phyloP scores from a whole-genome alignment of 2,888 invertebrate genomes.

The Cataglyphis albicans region DNA sequence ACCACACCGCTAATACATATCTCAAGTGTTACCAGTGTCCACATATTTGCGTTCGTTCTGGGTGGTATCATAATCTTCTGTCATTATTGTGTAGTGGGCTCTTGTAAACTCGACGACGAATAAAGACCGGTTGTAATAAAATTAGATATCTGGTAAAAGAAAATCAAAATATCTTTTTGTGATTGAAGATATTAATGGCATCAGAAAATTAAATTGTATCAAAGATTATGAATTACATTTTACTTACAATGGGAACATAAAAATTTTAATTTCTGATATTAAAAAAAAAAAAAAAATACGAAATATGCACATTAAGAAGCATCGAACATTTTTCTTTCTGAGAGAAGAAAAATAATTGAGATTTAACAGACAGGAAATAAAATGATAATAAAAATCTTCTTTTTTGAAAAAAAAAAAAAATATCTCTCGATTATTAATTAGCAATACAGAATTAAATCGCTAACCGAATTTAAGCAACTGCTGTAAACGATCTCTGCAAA shows the following conservation, averaged over 20 bases:
- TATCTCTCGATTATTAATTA: background rate
- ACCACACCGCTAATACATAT: conserved; percentile 47
- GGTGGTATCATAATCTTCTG: conserved; percentile 17
- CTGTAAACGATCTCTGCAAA: background rate
- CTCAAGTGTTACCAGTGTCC: conserved; percentile 54
- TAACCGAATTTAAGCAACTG: background rate
- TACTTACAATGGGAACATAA: background rate
- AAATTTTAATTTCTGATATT: background rate
- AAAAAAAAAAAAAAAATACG: background rate
- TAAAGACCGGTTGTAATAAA: background rate
- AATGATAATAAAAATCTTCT: background rate
- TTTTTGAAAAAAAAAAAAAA: background rate
- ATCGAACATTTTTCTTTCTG: background rate
- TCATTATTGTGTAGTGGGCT: background rate
- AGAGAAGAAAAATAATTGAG: background rate
- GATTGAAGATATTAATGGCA: background rate
- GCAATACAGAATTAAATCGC: background rate
- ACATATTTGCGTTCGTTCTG: conserved; percentile 29
- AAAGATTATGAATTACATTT: background rate
- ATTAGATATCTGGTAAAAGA: background rate
- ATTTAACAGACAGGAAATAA: background rate
- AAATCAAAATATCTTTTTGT: background rate
- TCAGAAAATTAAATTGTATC: background rate
- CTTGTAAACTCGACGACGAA: conserved; percentile 1
- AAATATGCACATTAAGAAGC: background rate